phyloP scores from a whole-genome alignment of 64 coral and sea anemone genomes.

The Montipora capricornis region DNA sequence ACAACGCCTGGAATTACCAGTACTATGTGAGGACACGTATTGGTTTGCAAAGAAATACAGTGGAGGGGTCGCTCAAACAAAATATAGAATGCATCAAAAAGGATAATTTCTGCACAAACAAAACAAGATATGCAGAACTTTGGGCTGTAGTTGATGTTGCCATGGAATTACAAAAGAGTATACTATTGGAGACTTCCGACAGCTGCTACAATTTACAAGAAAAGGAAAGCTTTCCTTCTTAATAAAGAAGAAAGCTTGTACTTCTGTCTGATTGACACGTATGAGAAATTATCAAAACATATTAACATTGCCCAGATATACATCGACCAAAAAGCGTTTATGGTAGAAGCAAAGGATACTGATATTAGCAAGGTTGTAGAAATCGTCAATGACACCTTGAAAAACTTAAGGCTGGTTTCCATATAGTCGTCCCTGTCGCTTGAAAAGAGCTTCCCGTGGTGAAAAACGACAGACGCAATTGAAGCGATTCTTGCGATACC shows the following conservation, averaged over 20 bases:
- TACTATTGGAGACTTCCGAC: neutral
- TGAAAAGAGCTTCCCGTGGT: no score
- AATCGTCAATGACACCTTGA: neutral
- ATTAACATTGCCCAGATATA: neutral
- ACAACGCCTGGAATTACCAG: neutral
- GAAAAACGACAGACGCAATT: no score
- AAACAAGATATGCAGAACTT: constrained; percentile 1
- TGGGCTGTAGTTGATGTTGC: neutral
- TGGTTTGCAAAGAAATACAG: neutral
- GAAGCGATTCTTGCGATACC: no score
- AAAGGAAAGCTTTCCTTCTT: neutral
- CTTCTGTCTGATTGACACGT: neutral
- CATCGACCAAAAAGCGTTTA: constrained; percentile 1
- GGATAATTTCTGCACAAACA: neutral
- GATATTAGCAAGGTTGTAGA: neutral
- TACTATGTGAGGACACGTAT: neutral
- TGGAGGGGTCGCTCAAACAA: neutral
- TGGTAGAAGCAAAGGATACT: neutral
- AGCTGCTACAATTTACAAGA: neutral
- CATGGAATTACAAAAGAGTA: neutral
- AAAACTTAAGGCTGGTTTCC: neutral
- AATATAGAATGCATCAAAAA: neutral
- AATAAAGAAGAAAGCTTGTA: neutral
- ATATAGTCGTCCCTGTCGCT: no score
- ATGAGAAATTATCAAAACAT: neutral